Base-by-base conservation (phyloP, 2,888 invertebrate genomes). In the Andrena haemorrhoa region DNA sequence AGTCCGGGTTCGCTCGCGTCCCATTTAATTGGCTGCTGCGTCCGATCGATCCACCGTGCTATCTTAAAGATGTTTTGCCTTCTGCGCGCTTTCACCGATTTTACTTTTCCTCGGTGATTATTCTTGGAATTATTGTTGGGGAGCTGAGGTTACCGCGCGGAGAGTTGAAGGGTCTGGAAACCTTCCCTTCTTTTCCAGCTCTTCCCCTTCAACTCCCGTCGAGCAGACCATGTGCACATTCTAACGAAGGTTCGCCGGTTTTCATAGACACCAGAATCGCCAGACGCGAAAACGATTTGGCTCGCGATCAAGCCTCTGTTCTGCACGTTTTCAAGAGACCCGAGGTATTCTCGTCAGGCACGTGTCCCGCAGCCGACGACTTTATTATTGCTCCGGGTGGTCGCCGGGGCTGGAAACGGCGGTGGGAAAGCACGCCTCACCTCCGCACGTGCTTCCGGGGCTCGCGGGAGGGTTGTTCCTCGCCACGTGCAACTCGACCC, bases 401-500 rank as follows among this genome's bases (percentile, higher is more conserved):
- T 69, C 69, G 16, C 23, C 0, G 5, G 2, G 1, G 12, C 33
- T 20, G 12, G 10, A 58, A 41, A 8, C n/a, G 20, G 8, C 64
- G 49, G 64, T 65, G 72, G 65, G 63, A 49, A 56, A 33, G 72
- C 29, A 53, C 0, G 23, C 26, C n/a, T 23, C 20, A 53, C 53
- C 20, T 53, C 53, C 53, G 26, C 69, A 49, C 63, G 72, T 76
- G 79, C 41, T 82, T 64, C 63, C 33, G 29, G 20, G 29, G 58
- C 3, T 66, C 20, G 31, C 63, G 5, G 8, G 71, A 49, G 58
- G 72, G 82, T 82, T 76, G 82, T 82, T 66, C 60, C 26, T 61
- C 31, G 76, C 77, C 88, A 86, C 83, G 88, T 88, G 87, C 79
- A 75, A 41, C 49, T 41, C 69, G 72, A 63, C 61, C 51, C 60